These are phyloP conservation scores for Potamarius usumacintae DNA, from an alignment of 2,113 vertebrate genomes.

Conservation along the genomic window DNA sequence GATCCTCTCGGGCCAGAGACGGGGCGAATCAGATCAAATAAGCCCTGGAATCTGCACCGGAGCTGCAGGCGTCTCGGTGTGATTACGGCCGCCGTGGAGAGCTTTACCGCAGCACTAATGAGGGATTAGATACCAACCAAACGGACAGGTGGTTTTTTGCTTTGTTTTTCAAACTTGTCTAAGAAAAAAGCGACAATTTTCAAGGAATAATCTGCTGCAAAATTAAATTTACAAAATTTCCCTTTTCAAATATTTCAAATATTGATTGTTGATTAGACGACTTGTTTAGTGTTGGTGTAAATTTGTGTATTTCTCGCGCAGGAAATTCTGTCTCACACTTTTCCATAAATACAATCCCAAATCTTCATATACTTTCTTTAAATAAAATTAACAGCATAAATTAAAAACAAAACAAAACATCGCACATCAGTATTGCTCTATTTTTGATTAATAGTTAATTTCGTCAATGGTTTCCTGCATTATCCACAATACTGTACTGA, in stretches of 20 bases:
- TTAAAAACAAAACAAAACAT: neutral
- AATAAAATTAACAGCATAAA: neutral
- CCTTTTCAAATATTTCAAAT: neutral
- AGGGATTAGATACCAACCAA: neutral
- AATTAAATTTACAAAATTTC: neutral
- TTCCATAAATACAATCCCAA: neutral
- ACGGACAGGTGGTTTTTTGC: no score
- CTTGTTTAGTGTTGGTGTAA: neutral
- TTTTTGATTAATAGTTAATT: neutral
- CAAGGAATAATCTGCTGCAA: neutral
- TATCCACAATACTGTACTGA: neutral
- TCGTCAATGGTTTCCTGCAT: neutral
- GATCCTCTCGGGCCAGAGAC: conserved; percentile 48
- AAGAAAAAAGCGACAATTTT: neutral
- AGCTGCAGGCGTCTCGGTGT: neutral
- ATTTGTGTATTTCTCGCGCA: neutral
- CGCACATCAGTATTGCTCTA: neutral
- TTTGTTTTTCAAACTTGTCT: neutral
- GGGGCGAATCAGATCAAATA: conserved; percentile 45
- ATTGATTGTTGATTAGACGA: neutral
- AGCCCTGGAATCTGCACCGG: conserved; percentile 15
- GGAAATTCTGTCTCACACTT: neutral
- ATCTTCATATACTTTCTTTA: neutral
- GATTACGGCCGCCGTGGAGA: neutral
- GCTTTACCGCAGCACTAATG: conserved; percentile 3